These are phyloP conservation scores for Bostrychus sinensis DNA, from an alignment of 2,113 vertebrate species.

Conservation along the genomic window DNA sequence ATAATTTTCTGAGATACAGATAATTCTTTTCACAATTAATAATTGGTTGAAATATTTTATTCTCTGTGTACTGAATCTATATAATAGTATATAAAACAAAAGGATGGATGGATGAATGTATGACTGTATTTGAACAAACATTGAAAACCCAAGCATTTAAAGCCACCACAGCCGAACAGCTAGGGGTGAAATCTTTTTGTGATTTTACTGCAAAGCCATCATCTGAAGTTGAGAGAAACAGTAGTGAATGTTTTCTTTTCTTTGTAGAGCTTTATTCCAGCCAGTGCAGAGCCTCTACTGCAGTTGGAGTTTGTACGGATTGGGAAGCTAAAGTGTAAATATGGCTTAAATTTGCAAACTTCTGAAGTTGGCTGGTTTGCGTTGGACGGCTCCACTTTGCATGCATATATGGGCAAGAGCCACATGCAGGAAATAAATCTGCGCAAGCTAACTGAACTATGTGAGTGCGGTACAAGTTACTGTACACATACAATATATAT, in stretches of 20 bases:
- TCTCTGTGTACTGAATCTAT: no score
- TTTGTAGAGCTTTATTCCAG: slow-evolving; percentile 83
- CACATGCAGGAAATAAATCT: slow-evolving; percentile 87
- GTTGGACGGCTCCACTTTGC: slow-evolving; percentile 82
- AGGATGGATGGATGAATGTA: no score
- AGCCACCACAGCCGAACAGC: slow-evolving; percentile 1
- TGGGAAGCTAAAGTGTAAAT: slow-evolving; percentile 89
- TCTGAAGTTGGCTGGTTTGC: slow-evolving; percentile 90
- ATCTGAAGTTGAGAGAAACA: not conserved
- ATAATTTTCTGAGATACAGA: no score
- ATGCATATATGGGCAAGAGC: slow-evolving; percentile 74
- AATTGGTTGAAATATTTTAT: no score
- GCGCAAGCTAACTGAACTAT: slow-evolving; percentile 91
- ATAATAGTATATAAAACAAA: no score
- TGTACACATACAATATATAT: no score
- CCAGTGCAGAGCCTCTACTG: slow-evolving; percentile 84
- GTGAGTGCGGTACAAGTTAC: slow-evolving; percentile 76
- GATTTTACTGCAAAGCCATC: not conserved
- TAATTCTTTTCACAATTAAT: no score
- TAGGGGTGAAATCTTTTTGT: not conserved
- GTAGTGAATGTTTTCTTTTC: slow-evolving; percentile 3
- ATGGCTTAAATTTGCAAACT: slow-evolving; percentile 87
- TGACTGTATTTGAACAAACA: no score
- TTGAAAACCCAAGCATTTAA: slow-evolving; percentile 9
- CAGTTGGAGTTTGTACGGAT: slow-evolving; percentile 86